These are phyloP conservation scores for Andricus quercusramuli DNA, from an alignment of 2,888 invertebrate species.

Conservation along the genomic window DNA sequence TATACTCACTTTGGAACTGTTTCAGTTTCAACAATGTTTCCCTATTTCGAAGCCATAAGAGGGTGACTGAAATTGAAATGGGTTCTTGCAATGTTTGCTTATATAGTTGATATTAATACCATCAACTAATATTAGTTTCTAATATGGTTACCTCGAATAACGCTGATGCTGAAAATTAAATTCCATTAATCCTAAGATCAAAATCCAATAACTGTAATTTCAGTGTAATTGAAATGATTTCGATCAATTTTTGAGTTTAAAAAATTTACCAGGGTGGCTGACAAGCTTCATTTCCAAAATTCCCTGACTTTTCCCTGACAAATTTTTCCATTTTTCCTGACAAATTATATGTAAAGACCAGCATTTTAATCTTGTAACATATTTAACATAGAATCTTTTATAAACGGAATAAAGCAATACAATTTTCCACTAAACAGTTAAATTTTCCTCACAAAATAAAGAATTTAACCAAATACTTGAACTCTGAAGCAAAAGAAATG, in stretches of 20 bases:
- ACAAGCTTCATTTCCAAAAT: too few species aligned
- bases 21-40: slow-evolving; percentile 37
- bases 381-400: too few species aligned
- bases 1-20: slow-evolving; percentile 27
- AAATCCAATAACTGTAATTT: neutral
- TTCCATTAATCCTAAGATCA: neutral
- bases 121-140: neutral
- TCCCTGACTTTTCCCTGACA: too few species aligned
- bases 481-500: too few species aligned
- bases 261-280: neutral
- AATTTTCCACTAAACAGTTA: too few species aligned
- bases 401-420: too few species aligned
- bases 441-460: too few species aligned
- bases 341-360: too few species aligned
- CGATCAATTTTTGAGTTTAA: neutral
- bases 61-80: slow-evolving; percentile 18
- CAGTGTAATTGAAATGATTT: neutral
- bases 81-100: slow-evolving; percentile 15
- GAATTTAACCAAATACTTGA: too few species aligned
- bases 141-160: neutral
- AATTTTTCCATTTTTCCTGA: too few species aligned
- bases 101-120: neutral
- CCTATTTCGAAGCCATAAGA: slow-evolving; percentile 16
- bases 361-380: too few species aligned
- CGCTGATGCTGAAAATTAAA: neutral